Conservation (phyloP, 1,140 invertebrate species). For the Bombus haemorrhoidalis region DNA sequence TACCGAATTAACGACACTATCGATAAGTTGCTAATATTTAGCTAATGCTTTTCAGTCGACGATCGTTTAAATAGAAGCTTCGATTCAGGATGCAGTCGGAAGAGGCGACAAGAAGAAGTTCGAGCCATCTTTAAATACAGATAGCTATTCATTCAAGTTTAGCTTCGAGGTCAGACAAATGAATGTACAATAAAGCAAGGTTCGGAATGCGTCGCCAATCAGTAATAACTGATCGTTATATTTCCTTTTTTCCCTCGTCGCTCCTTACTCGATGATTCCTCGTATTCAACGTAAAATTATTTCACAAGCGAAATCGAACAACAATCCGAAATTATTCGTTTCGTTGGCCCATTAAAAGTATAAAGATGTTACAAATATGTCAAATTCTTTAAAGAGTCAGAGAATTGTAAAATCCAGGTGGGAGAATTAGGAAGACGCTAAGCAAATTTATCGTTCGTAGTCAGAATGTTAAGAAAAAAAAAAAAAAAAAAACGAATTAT, state of each 20-base stretch:
- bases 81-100: neutral
- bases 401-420: neutral
- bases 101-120: neutral
- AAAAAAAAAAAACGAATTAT: no score
- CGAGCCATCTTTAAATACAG: conserved; percentile 8
- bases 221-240: neutral
- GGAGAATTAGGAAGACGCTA: neutral
- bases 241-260: no score
- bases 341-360: no score
- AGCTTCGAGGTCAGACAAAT: conserved; percentile 40
- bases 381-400: neutral
- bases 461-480: no score
- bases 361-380: no score
- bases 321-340: neutral
- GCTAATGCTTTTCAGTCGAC: neutral
- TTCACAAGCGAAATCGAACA: neutral
- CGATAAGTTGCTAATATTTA: neutral
- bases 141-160: conserved; percentile 45
- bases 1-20: neutral
- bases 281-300: neutral
- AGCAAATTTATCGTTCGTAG: neutral
- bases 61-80: neutral
- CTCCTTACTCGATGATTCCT: neutral
- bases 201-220: neutral
- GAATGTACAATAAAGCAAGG: conserved; percentile 25